Conservation (phyloP, 2,888 invertebrate species). For the Calliphora vomitoria region DNA sequence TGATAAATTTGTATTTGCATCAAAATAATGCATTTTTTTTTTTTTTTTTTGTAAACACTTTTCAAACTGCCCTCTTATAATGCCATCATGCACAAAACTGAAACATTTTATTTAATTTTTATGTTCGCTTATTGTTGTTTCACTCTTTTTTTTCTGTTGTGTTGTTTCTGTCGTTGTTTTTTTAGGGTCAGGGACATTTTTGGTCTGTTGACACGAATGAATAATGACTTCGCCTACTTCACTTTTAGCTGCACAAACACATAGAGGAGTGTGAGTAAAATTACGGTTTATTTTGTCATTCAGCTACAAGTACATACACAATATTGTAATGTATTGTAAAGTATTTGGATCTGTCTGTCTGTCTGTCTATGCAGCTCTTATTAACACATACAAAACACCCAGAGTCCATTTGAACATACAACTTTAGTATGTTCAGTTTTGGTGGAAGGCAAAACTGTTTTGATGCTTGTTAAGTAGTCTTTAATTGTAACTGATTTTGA, state of each 20-base stretch:
- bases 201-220: slow-evolving; percentile 72
- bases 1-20: too few relatives aligned
- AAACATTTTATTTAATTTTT: slow-evolving; percentile 54
- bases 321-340: slow-evolving; percentile 30
- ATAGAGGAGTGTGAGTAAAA: slow-evolving; percentile 23
- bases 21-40: too few relatives aligned
- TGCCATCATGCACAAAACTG: slow-evolving; percentile 20
- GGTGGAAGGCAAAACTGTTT: slow-evolving; percentile 24
- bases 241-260: slow-evolving; percentile 34
- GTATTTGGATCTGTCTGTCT: slow-evolving; percentile 13
- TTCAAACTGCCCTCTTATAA: background rate
- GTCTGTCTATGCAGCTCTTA: slow-evolving; percentile 10
- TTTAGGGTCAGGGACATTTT: slow-evolving; percentile 73
- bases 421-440: slow-evolving; percentile 23
- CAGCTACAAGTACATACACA: slow-evolving; percentile 19
- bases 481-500: slow-evolving; percentile 66
- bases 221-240: slow-evolving; percentile 66
- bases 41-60: background rate
- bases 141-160: background rate
- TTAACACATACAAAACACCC: background rate
- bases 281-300: slow-evolving; percentile 52
- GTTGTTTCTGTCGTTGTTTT: slow-evolving; percentile 28
- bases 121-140: slow-evolving; percentile 50
- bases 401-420: too few relatives aligned
- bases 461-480: slow-evolving; percentile 59